These are phyloP conservation scores for Uria lomvia DNA, from an alignment of 2,113 vertebrate genomes.

Conservation along the genomic window DNA sequence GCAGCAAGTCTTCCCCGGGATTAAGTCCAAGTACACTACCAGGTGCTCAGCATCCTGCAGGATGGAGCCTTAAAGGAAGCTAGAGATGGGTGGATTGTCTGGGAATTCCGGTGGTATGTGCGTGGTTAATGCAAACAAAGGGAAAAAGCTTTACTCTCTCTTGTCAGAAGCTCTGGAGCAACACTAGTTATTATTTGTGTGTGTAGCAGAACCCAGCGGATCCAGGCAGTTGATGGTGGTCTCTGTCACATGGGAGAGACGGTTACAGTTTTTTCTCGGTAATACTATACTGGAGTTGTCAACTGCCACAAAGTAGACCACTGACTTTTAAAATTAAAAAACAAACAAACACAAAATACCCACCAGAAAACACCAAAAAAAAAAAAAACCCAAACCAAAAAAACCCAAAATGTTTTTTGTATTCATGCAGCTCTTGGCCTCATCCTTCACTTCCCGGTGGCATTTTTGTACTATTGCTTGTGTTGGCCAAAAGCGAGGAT, in stretches of 20 bases:
- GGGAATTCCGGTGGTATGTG: neutral
- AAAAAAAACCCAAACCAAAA: neutral
- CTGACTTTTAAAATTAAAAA: neutral
- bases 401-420: neutral
- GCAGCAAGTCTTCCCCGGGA: neutral
- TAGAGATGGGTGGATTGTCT: no score
- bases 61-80: neutral
- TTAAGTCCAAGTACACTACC: neutral
- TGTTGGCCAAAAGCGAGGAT: neutral
- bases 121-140: neutral
- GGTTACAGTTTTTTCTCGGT: neutral
- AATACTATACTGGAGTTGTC: neutral
- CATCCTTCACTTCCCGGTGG: neutral
- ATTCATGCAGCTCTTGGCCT: neutral
- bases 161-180: neutral
- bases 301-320: neutral
- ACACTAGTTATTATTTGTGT: neutral
- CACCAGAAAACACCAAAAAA: neutral
- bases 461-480: neutral
- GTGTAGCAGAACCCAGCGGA: neutral
- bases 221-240: neutral
- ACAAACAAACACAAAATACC: neutral
- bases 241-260: neutral
- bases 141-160: no score
- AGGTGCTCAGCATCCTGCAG: neutral